Conservation (phyloP, 1,140 invertebrate species). For the Camponotus pennsylvanicus region DNA sequence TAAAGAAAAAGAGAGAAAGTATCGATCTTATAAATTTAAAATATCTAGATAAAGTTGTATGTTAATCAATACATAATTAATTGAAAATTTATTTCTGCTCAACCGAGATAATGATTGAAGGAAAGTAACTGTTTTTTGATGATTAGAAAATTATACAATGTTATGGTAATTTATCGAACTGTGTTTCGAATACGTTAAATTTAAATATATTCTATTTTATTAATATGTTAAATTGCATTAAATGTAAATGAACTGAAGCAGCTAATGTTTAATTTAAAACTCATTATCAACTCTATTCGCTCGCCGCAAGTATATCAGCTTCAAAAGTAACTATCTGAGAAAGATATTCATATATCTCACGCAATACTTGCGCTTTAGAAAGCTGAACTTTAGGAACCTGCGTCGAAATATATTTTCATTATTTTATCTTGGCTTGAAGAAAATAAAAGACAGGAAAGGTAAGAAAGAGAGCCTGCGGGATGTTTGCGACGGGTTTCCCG, state of each 20-base stretch:
- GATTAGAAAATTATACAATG: neutral
- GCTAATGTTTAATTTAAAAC: neutral
- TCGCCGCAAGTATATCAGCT: neutral
- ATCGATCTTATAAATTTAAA: neutral
- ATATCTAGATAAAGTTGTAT: neutral
- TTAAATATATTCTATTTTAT: neutral
- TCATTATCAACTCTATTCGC: neutral
- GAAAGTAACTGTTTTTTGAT: neutral
- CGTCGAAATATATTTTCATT: constrained; percentile 36
- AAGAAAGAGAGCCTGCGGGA: neutral
- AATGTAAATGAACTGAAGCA: neutral
- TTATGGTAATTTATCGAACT: neutral
- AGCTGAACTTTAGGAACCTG: neutral
- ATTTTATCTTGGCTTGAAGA: neutral
- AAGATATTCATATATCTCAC: constrained; percentile 13
- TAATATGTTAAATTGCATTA: neutral
- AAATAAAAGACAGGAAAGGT: constrained; percentile 50
- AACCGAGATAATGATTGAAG: neutral
- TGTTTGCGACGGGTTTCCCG: neutral
- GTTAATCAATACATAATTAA: neutral
- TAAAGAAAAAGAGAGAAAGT: neutral
- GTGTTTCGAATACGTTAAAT: no score
- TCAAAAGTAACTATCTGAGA: neutral
- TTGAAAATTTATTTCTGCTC: neutral
- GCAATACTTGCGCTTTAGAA: constrained; percentile 11